These are phyloP conservation scores for Telmatochromis brachygnathus DNA, from an alignment of 2,113 vertebrate genomes.

Conservation along the genomic window DNA sequence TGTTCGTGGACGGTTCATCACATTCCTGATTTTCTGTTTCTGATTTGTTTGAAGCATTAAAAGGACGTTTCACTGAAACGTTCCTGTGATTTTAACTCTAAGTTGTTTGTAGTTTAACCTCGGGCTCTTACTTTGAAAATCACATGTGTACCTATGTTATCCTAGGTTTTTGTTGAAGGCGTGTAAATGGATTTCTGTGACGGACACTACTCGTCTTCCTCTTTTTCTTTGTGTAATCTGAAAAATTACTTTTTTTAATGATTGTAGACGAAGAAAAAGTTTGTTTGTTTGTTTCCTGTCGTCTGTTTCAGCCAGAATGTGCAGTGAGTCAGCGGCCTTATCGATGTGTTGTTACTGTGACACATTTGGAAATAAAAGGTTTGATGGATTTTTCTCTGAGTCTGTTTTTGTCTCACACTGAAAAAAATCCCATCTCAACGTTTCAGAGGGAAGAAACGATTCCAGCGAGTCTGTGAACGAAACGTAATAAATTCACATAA, in stretches of 20 bases:
- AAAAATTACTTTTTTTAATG: not conserved
- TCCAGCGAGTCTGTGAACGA: not conserved
- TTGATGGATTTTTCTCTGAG: not conserved
- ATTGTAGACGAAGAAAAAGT: not conserved
- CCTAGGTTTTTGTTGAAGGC: not conserved
- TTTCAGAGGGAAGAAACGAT: not conserved
- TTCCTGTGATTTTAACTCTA: not conserved
- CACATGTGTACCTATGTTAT: not conserved
- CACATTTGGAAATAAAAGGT: constrained; percentile 32
- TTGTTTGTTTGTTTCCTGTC: not conserved
- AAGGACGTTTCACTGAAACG: not conserved
- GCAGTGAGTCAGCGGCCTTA: constrained; percentile 45
- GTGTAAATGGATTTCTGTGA: not conserved
- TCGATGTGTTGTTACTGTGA: constrained; percentile 15
- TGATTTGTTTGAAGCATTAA: not conserved
- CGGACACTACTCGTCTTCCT: not conserved
- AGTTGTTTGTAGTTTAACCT: not conserved
- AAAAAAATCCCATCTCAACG: not conserved
- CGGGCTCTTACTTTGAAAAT: not conserved
- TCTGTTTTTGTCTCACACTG: not conserved
- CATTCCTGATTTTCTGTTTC: not conserved
- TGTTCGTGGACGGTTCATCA: not conserved
- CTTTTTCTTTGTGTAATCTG: not conserved
- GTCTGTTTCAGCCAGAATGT: not conserved
- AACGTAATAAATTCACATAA: not conserved